A percentile compares a stretch with the other conserved stretches of the same genome.
phyloP scores from a whole-genome alignment of 2,797 vertebrate species.

The Haliaeetus albicilla region DNA sequence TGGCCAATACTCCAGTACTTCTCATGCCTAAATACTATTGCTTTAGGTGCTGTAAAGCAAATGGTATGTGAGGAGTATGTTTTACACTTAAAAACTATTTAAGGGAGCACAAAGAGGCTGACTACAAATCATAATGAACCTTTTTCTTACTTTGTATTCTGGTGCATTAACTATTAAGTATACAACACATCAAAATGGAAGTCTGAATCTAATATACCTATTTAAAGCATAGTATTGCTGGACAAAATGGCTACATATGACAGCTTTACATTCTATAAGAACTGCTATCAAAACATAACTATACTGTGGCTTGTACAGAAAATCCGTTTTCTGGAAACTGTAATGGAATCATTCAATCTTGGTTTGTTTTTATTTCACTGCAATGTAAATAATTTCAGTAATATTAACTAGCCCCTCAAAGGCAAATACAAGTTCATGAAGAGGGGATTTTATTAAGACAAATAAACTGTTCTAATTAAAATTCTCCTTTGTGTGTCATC shows the following conservation, averaged over 20 bases:
- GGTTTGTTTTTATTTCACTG: constrained; percentile 66
- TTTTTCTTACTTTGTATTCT: constrained; percentile 38
- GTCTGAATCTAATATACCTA: constrained; percentile 49
- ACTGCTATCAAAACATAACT: constrained; percentile 58
- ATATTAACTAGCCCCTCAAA: constrained; percentile 66
- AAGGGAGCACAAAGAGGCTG: constrained; percentile 31
- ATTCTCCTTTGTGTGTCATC: constrained; percentile 61
- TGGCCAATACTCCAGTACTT: not conserved
- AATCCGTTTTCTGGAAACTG: constrained; percentile 48
- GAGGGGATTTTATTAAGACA: constrained; percentile 71
- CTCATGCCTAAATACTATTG: constrained; percentile 11
- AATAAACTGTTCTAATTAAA: constrained; percentile 65
- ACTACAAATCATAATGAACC: constrained; percentile 29
- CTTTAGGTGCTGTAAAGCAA: constrained; percentile 27
- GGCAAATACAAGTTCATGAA: constrained; percentile 57
- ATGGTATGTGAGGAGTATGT: not conserved
- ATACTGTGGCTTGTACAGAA: constrained; percentile 68
- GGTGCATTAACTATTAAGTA: constrained; percentile 48
- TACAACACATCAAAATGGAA: constrained; percentile 36
- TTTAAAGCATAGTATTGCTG: constrained; percentile 57
- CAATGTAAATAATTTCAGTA: constrained; percentile 71
- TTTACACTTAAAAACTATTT: constrained; percentile 21
- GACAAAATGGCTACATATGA: constrained; percentile 37
- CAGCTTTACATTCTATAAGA: constrained; percentile 61
- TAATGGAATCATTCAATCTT: constrained; percentile 37